Evolutionary conservation across 2,888 invertebrate species (phyloP).

Genomic region (Camptogramma bilineatum): DNA sequence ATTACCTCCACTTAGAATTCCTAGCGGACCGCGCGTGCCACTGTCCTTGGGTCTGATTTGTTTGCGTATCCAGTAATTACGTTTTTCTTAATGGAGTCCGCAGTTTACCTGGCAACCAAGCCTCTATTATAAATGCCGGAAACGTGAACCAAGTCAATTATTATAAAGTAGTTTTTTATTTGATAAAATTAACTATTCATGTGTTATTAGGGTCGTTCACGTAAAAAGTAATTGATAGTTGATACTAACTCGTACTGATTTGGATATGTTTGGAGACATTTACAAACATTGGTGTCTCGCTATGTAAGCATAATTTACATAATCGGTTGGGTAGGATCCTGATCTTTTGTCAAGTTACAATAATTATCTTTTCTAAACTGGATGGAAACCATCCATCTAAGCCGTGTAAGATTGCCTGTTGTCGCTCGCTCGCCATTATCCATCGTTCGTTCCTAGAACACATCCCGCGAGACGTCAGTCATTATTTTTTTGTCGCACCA

Average conservation of each 20-base stretch:
- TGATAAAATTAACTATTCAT: constrained; percentile 39
- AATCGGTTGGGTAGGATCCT: constrained; percentile 4
- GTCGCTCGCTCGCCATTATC: constrained; percentile 26
- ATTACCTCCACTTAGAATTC: constrained; percentile 74
- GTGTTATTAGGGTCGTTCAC: constrained; percentile 38
- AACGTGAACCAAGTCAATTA: constrained; percentile 41
- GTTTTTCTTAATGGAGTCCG: constrained; percentile 63
- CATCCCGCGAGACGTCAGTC: constrained; percentile 35
- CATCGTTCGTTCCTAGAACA: constrained; percentile 35
- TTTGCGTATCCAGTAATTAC: constrained; percentile 64
- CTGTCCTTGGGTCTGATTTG: constrained; percentile 65
- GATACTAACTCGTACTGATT: constrained; percentile 36
- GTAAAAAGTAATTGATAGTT: constrained; percentile 41
- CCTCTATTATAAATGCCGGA: constrained; percentile 46
- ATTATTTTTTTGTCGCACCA: constrained; percentile 37
- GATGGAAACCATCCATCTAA: constrained; percentile 15
- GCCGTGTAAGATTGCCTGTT: constrained; percentile 18
- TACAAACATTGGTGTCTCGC: constrained; percentile 21
- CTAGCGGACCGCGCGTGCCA: constrained; percentile 56
- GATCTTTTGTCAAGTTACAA: constrained; percentile 4
- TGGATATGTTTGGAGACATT: constrained; percentile 31
- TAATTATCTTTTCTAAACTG: constrained; percentile 14
- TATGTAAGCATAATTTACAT: constrained; percentile 11
- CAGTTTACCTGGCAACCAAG: constrained; percentile 40
- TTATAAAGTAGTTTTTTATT: constrained; percentile 39